Base-by-base conservation (phyloP, 2,888 invertebrate species). In the Watsonalla binaria region DNA sequence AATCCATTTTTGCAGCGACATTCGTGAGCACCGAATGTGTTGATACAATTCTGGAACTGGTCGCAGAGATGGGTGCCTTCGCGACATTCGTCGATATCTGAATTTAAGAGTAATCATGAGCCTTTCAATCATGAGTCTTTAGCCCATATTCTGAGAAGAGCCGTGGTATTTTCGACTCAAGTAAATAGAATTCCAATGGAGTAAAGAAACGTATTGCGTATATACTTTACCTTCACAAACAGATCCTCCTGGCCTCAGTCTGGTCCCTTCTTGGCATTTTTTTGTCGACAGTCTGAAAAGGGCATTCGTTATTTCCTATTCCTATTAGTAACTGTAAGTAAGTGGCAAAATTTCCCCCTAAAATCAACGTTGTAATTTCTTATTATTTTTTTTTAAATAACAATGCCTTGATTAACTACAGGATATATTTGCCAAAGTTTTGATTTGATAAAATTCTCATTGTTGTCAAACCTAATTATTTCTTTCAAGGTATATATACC, bases 71-170 rank as follows among this genome's bases (percentile, higher is more conserved):
- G 90, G 0, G 78, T 70, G 7, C 89, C 89, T 60, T 91, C 91
- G 0, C 85, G 81, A 56, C 98, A 98, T 80, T 98, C 98, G 76
- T 99, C 94, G 14, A 98, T 94, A 77, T 99, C 99, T 88, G 71
- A 0, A 68, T 62, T 5, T 46, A 49, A 57, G 24, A 24, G 37
- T 9, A 37, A 8, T 37, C 37, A 2, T 37, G 7, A 35, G 9
- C 37, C 9, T 11, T 42, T 42, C 5, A 2, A 42, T 42, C 42
- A 35, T 35, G 5, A 35, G 5, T 42, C 9, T 11, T 11, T 4
- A 42, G 2, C 0, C 24, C 24, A 35, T 6, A 34, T 15, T 46
- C 24, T 35, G 6, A 6, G 51, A 49, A 11, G 48, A 47, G 6
- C 53, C 56, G 11, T 48, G 9, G 7, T 45, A 11, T 9, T 1